These are phyloP conservation scores for Scleropages formosus DNA, from an alignment of 2,797 vertebrate species.

Conservation along the genomic window DNA sequence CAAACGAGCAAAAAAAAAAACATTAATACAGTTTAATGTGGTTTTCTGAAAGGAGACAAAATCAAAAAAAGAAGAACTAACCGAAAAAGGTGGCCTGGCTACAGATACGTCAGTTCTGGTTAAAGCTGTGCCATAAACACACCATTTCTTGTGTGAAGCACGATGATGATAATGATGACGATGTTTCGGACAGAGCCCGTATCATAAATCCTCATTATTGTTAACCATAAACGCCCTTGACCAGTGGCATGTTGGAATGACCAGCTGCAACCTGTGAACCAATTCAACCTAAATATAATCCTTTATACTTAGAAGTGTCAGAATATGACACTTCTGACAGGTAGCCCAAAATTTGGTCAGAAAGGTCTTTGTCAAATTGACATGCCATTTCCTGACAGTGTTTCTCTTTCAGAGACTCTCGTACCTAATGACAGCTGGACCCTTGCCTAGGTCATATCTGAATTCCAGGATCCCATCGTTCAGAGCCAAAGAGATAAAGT, in stretches of 20 bases:
- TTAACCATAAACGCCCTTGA: not conserved
- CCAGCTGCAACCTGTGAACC: not conserved
- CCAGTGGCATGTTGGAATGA: not conserved
- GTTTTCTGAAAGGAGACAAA: too few relatives aligned
- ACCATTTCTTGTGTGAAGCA: too few relatives aligned
- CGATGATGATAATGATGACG: too few relatives aligned
- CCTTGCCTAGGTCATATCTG: slow-evolving; percentile 94
- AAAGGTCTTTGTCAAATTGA: too few relatives aligned
- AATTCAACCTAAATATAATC: not conserved
- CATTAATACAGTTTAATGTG: not conserved
- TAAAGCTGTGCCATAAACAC: too few relatives aligned
- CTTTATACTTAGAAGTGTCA: not conserved
- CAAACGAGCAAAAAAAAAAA: not conserved
- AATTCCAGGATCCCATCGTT: slow-evolving; percentile 84
- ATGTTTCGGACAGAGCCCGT: too few relatives aligned
- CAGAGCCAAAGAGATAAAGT: slow-evolving; percentile 90
- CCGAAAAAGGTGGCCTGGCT: too few relatives aligned
- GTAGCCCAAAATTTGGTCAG: not conserved
- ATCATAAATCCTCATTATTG: too few relatives aligned
- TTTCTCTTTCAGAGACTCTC: not conserved
- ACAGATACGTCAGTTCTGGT: too few relatives aligned
- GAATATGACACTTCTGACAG: not conserved
- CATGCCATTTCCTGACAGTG: not conserved
- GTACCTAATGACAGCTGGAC: slow-evolving; percentile 88
- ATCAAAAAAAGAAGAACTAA: too few relatives aligned